A percentile compares a stretch with the other conserved stretches of the same genome.
phyloP scores from a whole-genome alignment of 64 coral and sea anemone species.

The Porites lutea region DNA sequence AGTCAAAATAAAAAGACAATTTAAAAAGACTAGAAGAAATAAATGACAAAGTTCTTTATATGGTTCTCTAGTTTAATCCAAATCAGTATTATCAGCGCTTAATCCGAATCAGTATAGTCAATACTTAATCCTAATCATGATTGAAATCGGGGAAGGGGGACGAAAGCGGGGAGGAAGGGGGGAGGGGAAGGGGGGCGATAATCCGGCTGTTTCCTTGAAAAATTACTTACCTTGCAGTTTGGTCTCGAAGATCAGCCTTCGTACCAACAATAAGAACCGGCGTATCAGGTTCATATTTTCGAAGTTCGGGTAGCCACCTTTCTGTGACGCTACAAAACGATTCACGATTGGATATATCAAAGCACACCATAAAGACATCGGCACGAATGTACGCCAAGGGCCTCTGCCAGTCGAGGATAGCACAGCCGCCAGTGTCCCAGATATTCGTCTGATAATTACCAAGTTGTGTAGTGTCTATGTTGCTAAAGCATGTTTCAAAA shows the following conservation, averaged over 20 bases:
- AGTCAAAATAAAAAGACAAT: too few species aligned
- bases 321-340: conserved; percentile 60
- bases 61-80: too few species aligned
- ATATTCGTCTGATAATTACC: conserved; percentile 59
- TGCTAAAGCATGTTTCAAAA: conserved; percentile 5
- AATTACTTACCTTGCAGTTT: neutral
- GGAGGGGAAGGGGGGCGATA: neutral
- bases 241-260: conserved; percentile 44
- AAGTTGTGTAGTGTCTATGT: neutral
- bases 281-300: neutral
- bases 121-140: too few species aligned
- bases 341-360: conserved; percentile 57
- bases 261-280: conserved; percentile 64
- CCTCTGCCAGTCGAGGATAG: conserved; percentile 9
- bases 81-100: too few species aligned
- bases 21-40: too few species aligned
- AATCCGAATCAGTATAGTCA: too few species aligned
- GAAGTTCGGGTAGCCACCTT: conserved; percentile 68
- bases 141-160: too few species aligned
- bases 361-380: conserved; percentile 69
- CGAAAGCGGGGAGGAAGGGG: too few species aligned
- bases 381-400: conserved; percentile 53
- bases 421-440: conserved; percentile 51
- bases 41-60: too few species aligned
- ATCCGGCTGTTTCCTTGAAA: neutral